phyloP scores from a whole-genome alignment of 1,140 invertebrate species.

The Arctopsyche grandis region DNA sequence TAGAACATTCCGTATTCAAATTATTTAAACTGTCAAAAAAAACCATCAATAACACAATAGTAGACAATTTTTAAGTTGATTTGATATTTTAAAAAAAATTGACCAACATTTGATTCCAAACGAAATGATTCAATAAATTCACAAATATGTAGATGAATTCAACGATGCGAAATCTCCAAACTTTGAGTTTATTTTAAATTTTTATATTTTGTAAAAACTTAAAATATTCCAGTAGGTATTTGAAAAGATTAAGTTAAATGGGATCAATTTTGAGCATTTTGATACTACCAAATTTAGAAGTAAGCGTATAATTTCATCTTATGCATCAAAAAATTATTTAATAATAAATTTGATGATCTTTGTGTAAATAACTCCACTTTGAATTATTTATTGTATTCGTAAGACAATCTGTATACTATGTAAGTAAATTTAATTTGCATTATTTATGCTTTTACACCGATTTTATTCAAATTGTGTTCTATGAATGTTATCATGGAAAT shows the following conservation, averaged over 20 bases:
- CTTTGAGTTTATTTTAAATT: too few species aligned
- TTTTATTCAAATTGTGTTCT: neutral
- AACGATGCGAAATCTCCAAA: too few species aligned
- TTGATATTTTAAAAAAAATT: neutral
- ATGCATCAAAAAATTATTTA: neutral
- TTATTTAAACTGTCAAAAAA: neutral
- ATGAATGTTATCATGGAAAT: neutral
- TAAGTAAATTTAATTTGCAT: slow-evolving; percentile 8
- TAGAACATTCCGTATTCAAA: neutral
- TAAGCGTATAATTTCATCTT: slow-evolving; percentile 27
- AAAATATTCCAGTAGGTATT: neutral
- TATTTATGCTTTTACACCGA: slow-evolving; percentile 14
- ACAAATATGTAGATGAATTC: too few species aligned
- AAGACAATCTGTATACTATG: neutral
- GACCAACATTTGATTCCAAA: neutral
- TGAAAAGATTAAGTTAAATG: neutral
- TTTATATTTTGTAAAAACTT: too few species aligned
- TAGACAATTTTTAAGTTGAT: slow-evolving; percentile 9
- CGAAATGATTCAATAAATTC: neutral
- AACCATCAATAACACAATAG: neutral
- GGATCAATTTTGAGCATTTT: slow-evolving; percentile 20
- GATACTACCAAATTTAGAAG: slow-evolving; percentile 48
- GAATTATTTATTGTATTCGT: slow-evolving; percentile 18
- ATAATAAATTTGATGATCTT: slow-evolving; percentile 2
- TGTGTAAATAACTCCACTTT: slow-evolving; percentile 31